Evolutionary conservation across 2,113 vertebrate species (phyloP).

Genomic region (Maccullochella peelii): DNA sequence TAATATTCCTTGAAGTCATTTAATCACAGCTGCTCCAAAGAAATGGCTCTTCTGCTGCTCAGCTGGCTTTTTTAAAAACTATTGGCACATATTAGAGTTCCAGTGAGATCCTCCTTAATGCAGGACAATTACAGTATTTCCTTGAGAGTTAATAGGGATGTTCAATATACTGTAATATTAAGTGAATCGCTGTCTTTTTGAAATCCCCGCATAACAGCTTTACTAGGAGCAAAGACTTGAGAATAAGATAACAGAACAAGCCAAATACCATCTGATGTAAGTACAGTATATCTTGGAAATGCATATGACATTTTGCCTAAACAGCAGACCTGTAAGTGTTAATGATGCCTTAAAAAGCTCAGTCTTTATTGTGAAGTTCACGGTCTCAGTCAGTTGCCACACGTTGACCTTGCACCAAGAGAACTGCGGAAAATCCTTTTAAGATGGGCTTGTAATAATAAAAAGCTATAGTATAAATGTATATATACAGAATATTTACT

Average conservation of each 20-base stretch:
- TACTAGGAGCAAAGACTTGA: no score
- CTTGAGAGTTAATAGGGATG: not conserved
- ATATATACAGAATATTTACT: constrained; percentile 2
- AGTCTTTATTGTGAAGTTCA: not conserved
- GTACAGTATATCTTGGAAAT: not conserved
- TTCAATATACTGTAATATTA: not conserved
- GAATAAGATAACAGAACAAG: not conserved
- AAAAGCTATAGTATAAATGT: not conserved
- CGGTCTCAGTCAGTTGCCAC: not conserved
- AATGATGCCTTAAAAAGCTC: not conserved
- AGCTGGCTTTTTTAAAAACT: not conserved
- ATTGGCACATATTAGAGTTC: not conserved
- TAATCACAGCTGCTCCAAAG: not conserved
- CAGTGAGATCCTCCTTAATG: not conserved
- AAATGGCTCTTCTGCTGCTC: not conserved
- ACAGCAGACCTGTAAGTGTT: not conserved
- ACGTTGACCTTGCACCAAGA: not conserved
- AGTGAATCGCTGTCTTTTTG: not conserved
- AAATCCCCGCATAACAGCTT: not conserved
- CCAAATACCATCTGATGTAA: not conserved
- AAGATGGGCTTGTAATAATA: not conserved
- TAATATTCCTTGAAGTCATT: not conserved
- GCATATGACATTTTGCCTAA: not conserved
- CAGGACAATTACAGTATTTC: not conserved
- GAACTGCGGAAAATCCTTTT: not conserved